Base-by-base conservation (phyloP, 2,113 vertebrate genomes). In the Oncorhynchus gorbuscha region DNA sequence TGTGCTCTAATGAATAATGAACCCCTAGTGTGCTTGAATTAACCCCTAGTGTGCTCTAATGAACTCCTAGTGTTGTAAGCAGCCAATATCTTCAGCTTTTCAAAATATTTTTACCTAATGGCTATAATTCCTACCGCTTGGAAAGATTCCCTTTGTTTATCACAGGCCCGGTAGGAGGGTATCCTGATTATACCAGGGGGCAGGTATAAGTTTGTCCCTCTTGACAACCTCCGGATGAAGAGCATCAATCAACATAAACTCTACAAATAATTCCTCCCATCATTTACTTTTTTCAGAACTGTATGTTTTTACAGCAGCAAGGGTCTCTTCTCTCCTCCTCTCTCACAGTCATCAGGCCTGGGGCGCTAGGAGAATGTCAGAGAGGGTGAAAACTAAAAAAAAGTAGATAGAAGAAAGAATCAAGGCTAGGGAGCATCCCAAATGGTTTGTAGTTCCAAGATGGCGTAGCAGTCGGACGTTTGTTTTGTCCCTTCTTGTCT, bases 191-290 rank as follows among this genome's bases (percentile, higher is more conserved):
- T n/a, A 79, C 79, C 69, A 65, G 35, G 62, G 71, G 73, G 65
- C 74, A 76, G 77, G 49, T 64, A n/a, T 24, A 55, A 72, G 71
- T 77, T 66, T 85, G 71, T 28, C 66, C 82, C 77, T 84, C 18
- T 80, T 80, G 62, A 69, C 24, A 76, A 61, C 26, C 67, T 80
- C 79, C 24, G 59, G 14, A 48, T 77, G 71, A 79, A 13, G 75
- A 14, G 58, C 73, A 86, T 87, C 84, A 85, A 85, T 87, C 84
- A 87, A 85, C 68, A 75, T 28, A 76, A 76, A 85, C 79, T 80
- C 26, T 20, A 79, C 79, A 85, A 84, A 89, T 86, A 84, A 83
- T 82, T 82, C 71, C 67, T 65, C 75, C 75, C 64, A 71, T 30
- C 77, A 86, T 85, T 88, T 87, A 84, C 84, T 69, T 30, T 48